These are phyloP conservation scores for Ardeotis arabs DNA, from an alignment of 2,113 vertebrate genomes.

Conservation along the genomic window DNA sequence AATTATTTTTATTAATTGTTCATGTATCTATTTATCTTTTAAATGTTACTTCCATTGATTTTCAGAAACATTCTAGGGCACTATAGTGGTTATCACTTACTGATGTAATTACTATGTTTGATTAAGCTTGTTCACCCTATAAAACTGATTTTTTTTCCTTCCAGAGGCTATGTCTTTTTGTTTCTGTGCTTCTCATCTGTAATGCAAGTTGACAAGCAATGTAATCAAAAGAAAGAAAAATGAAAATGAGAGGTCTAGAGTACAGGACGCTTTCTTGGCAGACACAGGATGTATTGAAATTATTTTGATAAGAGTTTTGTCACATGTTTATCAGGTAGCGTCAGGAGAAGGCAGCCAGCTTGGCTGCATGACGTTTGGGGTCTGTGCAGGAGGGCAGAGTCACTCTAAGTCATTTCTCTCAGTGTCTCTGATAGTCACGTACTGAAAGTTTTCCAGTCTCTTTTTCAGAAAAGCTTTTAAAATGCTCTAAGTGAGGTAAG, in stretches of 20 bases:
- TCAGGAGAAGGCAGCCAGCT: not conserved
- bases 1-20: not conserved
- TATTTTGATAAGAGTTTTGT: not conserved
- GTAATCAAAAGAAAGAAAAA: not conserved
- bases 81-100: not conserved
- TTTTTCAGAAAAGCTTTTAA: not conserved
- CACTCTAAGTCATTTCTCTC: not conserved
- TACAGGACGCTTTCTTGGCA: not conserved
- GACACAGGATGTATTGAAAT: not conserved
- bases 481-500: not conserved
- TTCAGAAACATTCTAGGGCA: not conserved
- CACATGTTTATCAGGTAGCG: not conserved
- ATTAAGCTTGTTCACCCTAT: constrained; percentile 4
- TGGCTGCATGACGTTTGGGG: not conserved
- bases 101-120: not conserved
- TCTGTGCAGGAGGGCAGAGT: not conserved
- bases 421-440: fast-evolving
- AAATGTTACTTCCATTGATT: not conserved
- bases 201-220: constrained; percentile 27
- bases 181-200: constrained; percentile 20
- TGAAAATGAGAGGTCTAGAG: not conserved
- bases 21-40: not conserved
- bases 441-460: not conserved
- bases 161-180: not conserved
- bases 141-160: constrained; percentile 16